A percentile compares a stretch with the other conserved stretches of the same genome.
Evolutionary conservation across 2,888 invertebrate genomes (phyloP).

Genomic region (Drosophila merina): DNA sequence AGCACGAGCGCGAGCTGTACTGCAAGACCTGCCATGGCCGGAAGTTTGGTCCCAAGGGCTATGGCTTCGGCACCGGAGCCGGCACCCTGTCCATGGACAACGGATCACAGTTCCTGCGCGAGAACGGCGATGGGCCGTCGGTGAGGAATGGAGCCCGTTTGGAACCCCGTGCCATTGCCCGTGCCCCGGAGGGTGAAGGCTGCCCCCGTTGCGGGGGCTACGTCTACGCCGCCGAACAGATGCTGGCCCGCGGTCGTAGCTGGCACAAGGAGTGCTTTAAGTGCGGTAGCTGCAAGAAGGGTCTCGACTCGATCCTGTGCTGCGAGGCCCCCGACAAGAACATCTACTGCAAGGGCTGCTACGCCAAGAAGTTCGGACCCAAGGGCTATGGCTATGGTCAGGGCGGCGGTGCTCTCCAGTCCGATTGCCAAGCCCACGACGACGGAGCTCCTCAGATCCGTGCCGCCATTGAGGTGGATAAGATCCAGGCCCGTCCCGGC

Average conservation of each 20-base stretch:
- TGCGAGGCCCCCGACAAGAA: constrained; percentile 97
- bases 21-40: constrained; percentile 71
- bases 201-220: constrained; percentile 97
- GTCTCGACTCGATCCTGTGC: constrained; percentile 95
- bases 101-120: constrained; percentile 66
- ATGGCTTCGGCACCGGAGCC: constrained; percentile 71
- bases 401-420: constrained; percentile 96
- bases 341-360: constrained; percentile 99
- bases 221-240: constrained; percentile 98
- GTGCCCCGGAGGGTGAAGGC: constrained; percentile 93
- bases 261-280: constrained; percentile 98
- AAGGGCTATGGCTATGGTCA: constrained; percentile 99
- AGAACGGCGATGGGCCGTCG: constrained; percentile 75
- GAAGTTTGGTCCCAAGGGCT: constrained; percentile 70
- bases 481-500: constrained; percentile 92
- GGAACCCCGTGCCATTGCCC: constrained; percentile 90
- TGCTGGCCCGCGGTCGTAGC: constrained; percentile 86
- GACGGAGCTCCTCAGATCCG: constrained; percentile 84
- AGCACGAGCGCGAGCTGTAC: constrained; percentile 71
- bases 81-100: constrained; percentile 75
- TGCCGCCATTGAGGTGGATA: constrained; percentile 92
- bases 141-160: constrained; percentile 87
- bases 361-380: constrained; percentile 98
- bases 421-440: constrained; percentile 92
- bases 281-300: constrained; percentile 93